Percentiles rank a stretch among this genome's conserved stretches.
Conservation (phyloP, 2,797 vertebrate species). For the Muscicapa striata region DNA sequence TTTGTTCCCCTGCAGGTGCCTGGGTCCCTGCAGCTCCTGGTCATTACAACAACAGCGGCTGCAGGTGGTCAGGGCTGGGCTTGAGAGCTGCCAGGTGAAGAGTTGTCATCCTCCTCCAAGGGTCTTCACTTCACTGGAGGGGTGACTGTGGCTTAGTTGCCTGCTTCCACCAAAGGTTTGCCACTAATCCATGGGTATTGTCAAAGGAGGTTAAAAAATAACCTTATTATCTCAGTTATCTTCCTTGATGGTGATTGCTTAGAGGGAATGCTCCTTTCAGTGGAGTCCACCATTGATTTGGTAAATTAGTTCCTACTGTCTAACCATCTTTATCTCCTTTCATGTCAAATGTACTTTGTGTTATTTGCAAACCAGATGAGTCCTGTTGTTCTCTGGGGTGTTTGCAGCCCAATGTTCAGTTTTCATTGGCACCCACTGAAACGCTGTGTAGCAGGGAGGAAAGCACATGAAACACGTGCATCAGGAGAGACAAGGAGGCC, state of each 20-base stretch:
- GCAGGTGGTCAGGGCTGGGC: accelerated
- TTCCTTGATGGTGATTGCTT: neutral
- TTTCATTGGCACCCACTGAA: neutral
- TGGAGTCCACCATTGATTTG: neutral
- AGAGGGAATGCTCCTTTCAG: neutral
- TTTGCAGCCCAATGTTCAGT: neutral
- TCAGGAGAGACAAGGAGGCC: neutral
- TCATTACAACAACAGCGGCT: accelerated
- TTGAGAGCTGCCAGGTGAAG: neutral
- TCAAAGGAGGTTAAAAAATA: neutral
- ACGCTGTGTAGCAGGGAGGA: accelerated
- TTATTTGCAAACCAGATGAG: neutral
- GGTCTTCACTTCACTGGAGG: neutral
- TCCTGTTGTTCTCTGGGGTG: neutral
- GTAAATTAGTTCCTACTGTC: neutral
- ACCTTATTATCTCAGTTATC: neutral
- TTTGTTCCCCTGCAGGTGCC: accelerated
- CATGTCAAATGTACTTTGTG: neutral
- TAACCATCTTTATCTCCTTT: neutral
- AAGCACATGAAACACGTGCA: accelerated
- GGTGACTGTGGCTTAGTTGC: neutral
- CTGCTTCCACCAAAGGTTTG: neutral
- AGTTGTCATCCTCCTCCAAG: neutral
- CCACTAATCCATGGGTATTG: neutral
- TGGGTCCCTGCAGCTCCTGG: neutral